Conservation (phyloP, 37 sponge, comb jelly and placozoan genomes). For the Tethya wilhelma region DNA sequence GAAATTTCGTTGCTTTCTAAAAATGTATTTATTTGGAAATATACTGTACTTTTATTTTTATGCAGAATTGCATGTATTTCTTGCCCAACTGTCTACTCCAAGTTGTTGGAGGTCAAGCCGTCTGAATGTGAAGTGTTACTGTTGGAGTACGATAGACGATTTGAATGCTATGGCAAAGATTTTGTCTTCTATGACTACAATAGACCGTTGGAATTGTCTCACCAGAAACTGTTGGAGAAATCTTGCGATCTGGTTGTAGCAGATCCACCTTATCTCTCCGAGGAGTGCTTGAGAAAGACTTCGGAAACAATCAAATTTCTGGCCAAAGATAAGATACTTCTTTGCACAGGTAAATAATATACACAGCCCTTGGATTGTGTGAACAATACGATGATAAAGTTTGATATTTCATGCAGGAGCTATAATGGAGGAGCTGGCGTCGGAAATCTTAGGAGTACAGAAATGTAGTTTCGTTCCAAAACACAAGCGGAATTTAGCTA, state of each 20-base stretch:
- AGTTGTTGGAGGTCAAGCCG: slow-evolving; percentile 49
- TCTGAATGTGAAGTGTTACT: slow-evolving; percentile 30
- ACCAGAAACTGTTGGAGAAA: background rate
- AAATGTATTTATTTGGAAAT: background rate
- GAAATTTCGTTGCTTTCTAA: background rate
- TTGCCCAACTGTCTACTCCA: slow-evolving; percentile 73
- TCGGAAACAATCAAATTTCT: slow-evolving; percentile 65
- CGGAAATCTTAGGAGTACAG: slow-evolving; percentile 51
- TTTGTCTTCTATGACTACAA: slow-evolving; percentile 83
- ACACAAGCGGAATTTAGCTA: slow-evolving; percentile 69
- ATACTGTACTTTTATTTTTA: background rate
- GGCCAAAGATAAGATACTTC: slow-evolving; percentile 60
- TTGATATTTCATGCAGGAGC: slow-evolving; percentile 35
- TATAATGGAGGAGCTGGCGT: slow-evolving; percentile 66
- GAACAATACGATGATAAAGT: background rate
- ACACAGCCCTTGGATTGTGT: background rate
- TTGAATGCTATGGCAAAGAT: slow-evolving; percentile 50
- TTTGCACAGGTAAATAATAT: slow-evolving; percentile 39
- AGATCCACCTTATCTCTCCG: slow-evolving; percentile 84
- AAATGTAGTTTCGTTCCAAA: slow-evolving; percentile 53
- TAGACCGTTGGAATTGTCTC: slow-evolving; percentile 64
- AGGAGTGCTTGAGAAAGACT: slow-evolving; percentile 70
- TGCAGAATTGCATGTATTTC: slow-evolving; percentile 79
- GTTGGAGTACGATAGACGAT: slow-evolving; percentile 74
- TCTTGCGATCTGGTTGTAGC: slow-evolving; percentile 76